phyloP scores from a whole-genome alignment of 2,113 vertebrate species.

The Symphodus melops region DNA sequence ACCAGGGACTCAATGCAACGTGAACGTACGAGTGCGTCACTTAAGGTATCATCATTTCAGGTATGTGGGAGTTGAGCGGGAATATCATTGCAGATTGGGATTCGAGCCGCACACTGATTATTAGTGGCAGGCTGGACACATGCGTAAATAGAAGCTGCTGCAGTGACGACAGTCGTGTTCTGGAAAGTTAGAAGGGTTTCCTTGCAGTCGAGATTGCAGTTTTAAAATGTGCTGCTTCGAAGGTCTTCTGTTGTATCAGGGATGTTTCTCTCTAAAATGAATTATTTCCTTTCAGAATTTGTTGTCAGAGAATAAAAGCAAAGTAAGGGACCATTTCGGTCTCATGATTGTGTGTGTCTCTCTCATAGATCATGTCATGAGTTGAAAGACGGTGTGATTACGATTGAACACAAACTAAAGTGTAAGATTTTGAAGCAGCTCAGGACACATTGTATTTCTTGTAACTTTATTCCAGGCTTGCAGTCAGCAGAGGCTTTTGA shows the following conservation, averaged over 20 bases:
- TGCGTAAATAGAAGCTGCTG: too few species aligned
- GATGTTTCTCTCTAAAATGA: neutral
- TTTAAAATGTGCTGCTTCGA: neutral
- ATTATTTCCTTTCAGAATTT: neutral
- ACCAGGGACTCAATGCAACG: constrained; percentile 22
- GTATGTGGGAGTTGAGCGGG: constrained; percentile 13
- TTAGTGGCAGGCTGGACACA: neutral
- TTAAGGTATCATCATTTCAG: constrained; percentile 14
- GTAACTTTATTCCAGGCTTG: neutral
- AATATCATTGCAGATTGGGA: constrained; percentile 3
- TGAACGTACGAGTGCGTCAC: constrained; percentile 17
- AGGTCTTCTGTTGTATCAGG: neutral
- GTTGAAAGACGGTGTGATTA: too few species aligned
- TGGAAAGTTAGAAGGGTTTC: neutral
- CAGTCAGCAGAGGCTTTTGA: neutral
- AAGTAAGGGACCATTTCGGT: neutral
- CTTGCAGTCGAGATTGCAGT: neutral
- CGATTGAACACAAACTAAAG: too few species aligned
- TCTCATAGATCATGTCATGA: too few species aligned
- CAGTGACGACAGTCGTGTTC: too few species aligned
- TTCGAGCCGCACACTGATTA: neutral
- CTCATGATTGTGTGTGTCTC: neutral
- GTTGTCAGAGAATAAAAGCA: neutral
- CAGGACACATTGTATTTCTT: neutral
- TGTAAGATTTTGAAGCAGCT: too few species aligned